A percentile compares a stretch with the other conserved stretches of the same genome.
These are phyloP conservation scores for Suricata suricatta DNA, from an alignment of 2,113 vertebrate species.

Conservation along the genomic window DNA sequence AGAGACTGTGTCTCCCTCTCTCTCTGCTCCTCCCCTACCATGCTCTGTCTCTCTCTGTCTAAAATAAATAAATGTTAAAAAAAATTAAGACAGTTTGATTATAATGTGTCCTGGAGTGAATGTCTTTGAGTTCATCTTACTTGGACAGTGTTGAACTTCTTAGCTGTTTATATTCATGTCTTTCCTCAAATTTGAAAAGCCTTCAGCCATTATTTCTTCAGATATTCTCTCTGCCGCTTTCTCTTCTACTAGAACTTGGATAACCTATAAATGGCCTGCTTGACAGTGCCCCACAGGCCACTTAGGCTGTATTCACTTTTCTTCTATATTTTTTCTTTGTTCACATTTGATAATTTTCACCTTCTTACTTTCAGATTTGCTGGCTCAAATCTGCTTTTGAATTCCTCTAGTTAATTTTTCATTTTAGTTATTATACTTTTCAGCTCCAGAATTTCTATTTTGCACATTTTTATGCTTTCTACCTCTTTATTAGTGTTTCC, in stretches of 20 bases:
- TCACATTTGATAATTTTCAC: background rate
- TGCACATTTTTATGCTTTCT: background rate
- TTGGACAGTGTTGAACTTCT: background rate
- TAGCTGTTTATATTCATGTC: background rate
- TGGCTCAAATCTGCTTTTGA: background rate
- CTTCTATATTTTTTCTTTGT: background rate
- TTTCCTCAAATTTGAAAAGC: background rate
- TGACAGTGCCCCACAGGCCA: background rate
- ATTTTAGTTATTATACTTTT: background rate
- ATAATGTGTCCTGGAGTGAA: background rate
- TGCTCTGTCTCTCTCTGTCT: no score
- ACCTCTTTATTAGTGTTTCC: background rate
- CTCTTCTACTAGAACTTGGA: background rate
- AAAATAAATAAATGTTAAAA: no score
- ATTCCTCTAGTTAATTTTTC: background rate
- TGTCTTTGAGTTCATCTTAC: background rate
- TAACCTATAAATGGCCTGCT: background rate
- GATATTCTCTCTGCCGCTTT: background rate
- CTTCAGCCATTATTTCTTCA: background rate
- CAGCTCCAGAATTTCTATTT: background rate
- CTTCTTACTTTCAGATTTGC: background rate
- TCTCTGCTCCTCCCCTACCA: no score
- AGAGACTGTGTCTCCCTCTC: no score
- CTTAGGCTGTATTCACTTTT: background rate
- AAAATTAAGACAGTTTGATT: background rate